These are phyloP conservation scores for Siniperca scherzeri DNA, from an alignment of 2,797 vertebrate genomes.

Conservation along the genomic window DNA sequence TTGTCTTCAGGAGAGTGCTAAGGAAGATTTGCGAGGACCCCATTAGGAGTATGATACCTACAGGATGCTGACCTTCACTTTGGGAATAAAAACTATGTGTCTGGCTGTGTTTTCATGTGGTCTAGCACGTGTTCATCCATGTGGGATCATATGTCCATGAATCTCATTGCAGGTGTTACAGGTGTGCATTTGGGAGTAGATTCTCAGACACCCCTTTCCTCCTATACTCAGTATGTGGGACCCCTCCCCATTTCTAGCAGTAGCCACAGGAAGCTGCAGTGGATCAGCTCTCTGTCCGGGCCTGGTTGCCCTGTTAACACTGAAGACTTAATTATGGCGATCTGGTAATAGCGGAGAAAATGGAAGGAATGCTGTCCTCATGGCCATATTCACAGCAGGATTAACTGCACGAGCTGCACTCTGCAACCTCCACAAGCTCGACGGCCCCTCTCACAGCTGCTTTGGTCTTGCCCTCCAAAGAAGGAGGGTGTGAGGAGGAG, in stretches of 20 bases:
- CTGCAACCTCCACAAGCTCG: slow-evolving; percentile 73
- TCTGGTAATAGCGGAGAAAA: slow-evolving; percentile 84
- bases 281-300: slow-evolving; percentile 71
- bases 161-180: slow-evolving; percentile 60
- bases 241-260: slow-evolving; percentile 44
- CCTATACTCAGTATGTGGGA: slow-evolving; percentile 12
- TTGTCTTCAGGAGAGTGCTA: slow-evolving; percentile 38
- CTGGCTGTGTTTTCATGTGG: slow-evolving; percentile 40
- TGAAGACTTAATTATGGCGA: slow-evolving; percentile 84
- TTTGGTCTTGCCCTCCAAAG: slow-evolving; percentile 71
- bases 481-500: slow-evolving; percentile 66
- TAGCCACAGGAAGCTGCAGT: slow-evolving; percentile 73
- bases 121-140: slow-evolving; percentile 23
- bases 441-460: slow-evolving; percentile 79
- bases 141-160: slow-evolving; percentile 28
- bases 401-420: slow-evolving; percentile 84
- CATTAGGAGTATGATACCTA: slow-evolving; percentile 22
- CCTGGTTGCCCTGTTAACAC: slow-evolving; percentile 70
- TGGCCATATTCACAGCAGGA: slow-evolving; percentile 81
- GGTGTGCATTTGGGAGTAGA: slow-evolving; percentile 52
- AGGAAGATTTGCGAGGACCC: slow-evolving; percentile 66
- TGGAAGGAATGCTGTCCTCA: slow-evolving; percentile 85
- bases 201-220: slow-evolving; percentile 21
- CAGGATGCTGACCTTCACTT: slow-evolving; percentile 52
- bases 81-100: slow-evolving; percentile 52